Percentiles rank a stretch among this genome's conserved stretches.
These are phyloP conservation scores for Horisme vitalbata DNA, from an alignment of 2,888 invertebrate species.

Conservation along the genomic window DNA sequence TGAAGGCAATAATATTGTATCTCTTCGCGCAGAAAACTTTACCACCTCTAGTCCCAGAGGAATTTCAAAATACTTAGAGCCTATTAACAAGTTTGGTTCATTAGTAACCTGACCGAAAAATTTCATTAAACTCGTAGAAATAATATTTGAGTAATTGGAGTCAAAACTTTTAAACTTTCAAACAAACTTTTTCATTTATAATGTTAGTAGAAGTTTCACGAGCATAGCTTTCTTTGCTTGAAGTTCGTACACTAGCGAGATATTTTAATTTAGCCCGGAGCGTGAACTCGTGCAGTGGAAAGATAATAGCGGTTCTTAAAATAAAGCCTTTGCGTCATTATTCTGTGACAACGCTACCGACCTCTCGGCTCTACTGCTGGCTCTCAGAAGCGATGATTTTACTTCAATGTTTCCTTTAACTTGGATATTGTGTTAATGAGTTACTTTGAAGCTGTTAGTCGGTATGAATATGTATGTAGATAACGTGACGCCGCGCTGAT, in stretches of 20 bases:
- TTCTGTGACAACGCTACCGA: conserved; percentile 44
- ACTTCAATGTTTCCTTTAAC: conserved; percentile 31
- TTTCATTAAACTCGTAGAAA: conserved; percentile 14
- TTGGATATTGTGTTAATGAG: conserved; percentile 37
- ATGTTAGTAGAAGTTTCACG: conserved; percentile 35
- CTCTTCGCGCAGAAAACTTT: conserved; percentile 15
- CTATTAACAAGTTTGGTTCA: conserved; percentile 18
- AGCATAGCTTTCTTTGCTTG: conserved; percentile 42
- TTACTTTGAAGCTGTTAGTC: conserved; percentile 28
- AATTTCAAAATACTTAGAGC: conserved; percentile 18
- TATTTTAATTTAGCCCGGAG: conserved; percentile 63
- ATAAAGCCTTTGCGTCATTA: conserved; percentile 69
- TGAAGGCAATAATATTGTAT: conserved; percentile 13
- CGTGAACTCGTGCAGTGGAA: conserved; percentile 54
- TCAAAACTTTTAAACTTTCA: conserved; percentile 16
- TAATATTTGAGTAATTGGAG: conserved; percentile 22
- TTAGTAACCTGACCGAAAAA: conserved; percentile 17
- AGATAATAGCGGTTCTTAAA: conserved; percentile 69
- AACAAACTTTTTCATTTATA: conserved; percentile 23
- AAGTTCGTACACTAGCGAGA: conserved; percentile 44
- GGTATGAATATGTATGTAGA: conserved; percentile 33
- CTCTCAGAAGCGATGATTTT: conserved; percentile 16
- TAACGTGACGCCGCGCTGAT: conserved; percentile 20
- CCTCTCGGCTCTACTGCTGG: conserved; percentile 30
- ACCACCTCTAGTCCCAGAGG: conserved; percentile 19